phyloP scores from a whole-genome alignment of 2,888 invertebrate species.

The Lycia hirtaria region DNA sequence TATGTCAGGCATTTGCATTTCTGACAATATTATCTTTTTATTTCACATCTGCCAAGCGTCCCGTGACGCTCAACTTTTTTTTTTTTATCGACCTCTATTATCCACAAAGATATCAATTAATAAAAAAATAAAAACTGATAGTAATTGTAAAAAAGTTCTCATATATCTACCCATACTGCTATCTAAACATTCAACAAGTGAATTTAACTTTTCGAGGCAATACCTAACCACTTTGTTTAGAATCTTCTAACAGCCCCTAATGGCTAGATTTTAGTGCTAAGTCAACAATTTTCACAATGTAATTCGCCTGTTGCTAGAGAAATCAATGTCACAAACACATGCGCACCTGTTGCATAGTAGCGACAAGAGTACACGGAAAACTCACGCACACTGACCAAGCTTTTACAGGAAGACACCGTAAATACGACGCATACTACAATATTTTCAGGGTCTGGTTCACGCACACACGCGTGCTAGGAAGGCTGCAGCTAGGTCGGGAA shows the following conservation, averaged over 20 bases:
- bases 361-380: slow-evolving; percentile 31
- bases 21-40: no score
- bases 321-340: slow-evolving; percentile 77
- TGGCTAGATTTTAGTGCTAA: slow-evolving; percentile 29
- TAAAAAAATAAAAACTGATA: no score
- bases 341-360: slow-evolving; percentile 66
- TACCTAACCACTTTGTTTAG: slow-evolving; percentile 10
- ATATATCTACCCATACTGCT: neutral
- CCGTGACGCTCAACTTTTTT: no score
- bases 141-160: no score
- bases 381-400: slow-evolving; percentile 40
- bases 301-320: slow-evolving; percentile 70
- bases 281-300: slow-evolving; percentile 41
- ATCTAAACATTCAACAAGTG: neutral
- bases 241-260: slow-evolving; percentile 30
- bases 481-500: slow-evolving; percentile 86
- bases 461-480: slow-evolving; percentile 62
- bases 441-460: slow-evolving; percentile 81
- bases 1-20: no score
- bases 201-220: neutral
- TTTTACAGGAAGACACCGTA: slow-evolving; percentile 28
- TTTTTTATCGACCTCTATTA: no score
- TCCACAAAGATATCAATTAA: no score
- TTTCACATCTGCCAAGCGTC: no score
- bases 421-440: slow-evolving; percentile 43